Conservation (phyloP, 2,113 vertebrate genomes). For the Corythaixoides concolor region DNA sequence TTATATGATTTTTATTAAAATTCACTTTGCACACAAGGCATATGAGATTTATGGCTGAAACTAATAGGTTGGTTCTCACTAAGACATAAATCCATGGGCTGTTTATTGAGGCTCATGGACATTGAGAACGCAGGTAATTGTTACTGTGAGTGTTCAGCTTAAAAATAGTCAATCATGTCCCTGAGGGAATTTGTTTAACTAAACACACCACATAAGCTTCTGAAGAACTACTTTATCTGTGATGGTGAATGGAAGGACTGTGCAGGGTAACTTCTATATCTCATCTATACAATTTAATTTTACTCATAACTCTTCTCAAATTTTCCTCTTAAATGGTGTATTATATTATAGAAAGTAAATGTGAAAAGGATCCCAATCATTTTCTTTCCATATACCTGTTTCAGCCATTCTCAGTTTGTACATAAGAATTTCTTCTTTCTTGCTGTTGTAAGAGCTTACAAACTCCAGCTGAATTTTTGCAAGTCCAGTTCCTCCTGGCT, state of each 20-base stretch:
- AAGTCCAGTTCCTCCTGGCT: background rate
- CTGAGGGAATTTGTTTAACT: constrained; percentile 61
- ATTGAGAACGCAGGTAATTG: constrained; percentile 72
- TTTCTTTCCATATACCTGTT: background rate
- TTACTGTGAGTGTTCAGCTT: constrained; percentile 54
- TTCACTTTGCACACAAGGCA: constrained; percentile 74
- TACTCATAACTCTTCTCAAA: background rate
- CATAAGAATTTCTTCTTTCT: background rate
- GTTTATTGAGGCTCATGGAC: constrained; percentile 70
- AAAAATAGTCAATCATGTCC: constrained; percentile 66
- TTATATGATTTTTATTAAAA: constrained; percentile 82
- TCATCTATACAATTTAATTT: background rate
- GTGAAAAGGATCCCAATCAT: background rate
- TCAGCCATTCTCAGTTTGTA: background rate
- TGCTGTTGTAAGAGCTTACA: background rate
- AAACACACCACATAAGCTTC: constrained; percentile 40
- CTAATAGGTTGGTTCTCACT: constrained; percentile 79
- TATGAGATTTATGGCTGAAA: constrained; percentile 75
- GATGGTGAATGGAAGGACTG: background rate
- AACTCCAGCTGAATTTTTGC: background rate
- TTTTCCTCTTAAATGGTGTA: background rate
- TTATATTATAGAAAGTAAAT: background rate
- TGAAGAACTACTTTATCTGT: constrained; percentile 37
- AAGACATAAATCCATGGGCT: constrained; percentile 76
- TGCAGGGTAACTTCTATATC: background rate